A percentile compares a stretch with the other conserved stretches of the same genome.
Conservation (phyloP, 2,888 invertebrate genomes). For the Dioctria linearis region DNA sequence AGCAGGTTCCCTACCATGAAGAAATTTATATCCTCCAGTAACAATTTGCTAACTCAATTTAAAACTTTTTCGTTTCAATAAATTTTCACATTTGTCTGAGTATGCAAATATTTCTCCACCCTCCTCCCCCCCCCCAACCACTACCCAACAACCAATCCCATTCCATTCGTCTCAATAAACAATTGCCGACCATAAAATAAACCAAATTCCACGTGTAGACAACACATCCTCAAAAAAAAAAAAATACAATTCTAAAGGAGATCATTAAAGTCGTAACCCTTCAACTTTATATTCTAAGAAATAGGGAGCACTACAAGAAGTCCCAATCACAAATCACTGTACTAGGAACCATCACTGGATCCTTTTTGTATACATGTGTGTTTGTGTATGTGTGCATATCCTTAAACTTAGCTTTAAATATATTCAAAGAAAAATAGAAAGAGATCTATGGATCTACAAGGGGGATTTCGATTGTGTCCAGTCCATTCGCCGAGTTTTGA, state of each 20-base stretch:
- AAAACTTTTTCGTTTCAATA: constrained; percentile 7
- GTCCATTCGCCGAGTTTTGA: constrained; percentile 5
- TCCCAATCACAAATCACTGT: constrained; percentile 41
- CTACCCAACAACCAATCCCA: too few species aligned
- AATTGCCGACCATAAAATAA: constrained; percentile 21
- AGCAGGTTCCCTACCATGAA: background rate
- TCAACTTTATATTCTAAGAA: background rate
- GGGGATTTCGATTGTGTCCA: constrained; percentile 22
- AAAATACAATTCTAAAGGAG: constrained; percentile 30
- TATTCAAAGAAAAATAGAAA: background rate
- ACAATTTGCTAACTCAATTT: constrained; percentile 23
- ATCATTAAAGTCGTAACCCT: constrained; percentile 45
- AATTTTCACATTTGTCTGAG: background rate
- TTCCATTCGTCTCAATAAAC: background rate
- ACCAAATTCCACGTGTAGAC: constrained; percentile 32
- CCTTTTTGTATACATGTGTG: too few species aligned
- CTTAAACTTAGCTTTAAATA: background rate
- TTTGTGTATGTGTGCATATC: background rate
- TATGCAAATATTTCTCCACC: background rate
- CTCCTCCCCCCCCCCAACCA: background rate
- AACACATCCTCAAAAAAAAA: background rate
- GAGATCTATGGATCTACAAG: background rate
- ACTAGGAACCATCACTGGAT: background rate
- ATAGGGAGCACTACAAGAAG: constrained; percentile 16
- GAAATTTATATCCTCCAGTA: background rate